phyloP scores from a whole-genome alignment of 2,888 invertebrate genomes.

The Ypsolopha scabrella region DNA sequence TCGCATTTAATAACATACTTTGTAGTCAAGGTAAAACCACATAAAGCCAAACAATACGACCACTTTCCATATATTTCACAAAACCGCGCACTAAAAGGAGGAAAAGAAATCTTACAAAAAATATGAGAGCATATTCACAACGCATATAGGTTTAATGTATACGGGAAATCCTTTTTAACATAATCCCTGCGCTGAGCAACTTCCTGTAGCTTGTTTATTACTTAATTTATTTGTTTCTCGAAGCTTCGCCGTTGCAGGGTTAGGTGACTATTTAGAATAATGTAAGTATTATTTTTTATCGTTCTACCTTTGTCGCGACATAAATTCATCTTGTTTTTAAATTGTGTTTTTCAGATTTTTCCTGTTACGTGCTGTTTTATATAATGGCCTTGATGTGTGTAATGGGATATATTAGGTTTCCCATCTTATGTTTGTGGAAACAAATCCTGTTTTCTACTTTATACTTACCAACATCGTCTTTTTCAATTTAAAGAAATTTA shows the following conservation, averaged over 20 bases:
- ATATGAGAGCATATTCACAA: constrained; percentile 2
- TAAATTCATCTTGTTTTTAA: too few species aligned
- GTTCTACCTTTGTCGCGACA: too few species aligned
- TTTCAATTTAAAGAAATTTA: too few species aligned
- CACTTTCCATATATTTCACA: constrained; percentile 1
- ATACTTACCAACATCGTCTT: too few species aligned
- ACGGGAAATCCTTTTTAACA: constrained; percentile 8
- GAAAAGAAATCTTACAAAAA: constrained; percentile 3
- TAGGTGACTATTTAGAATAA: too few species aligned
- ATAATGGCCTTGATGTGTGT: too few species aligned
- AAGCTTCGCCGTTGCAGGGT: neutral
- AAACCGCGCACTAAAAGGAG: neutral
- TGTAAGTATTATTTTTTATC: too few species aligned
- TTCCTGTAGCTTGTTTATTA: constrained; percentile 3
- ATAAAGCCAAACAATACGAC: constrained; percentile 2
- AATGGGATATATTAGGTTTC: too few species aligned
- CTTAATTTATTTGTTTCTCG: constrained; percentile 5
- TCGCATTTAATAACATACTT: constrained; percentile 2
- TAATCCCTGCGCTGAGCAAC: constrained; percentile 3
- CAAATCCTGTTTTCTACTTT: too few species aligned
- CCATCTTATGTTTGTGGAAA: too few species aligned
- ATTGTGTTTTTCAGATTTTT: too few species aligned
- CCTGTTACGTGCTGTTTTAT: too few species aligned
- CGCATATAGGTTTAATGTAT: constrained; percentile 3
- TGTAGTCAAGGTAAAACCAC: constrained; percentile 3